Conservation (phyloP, 64 coral and sea anemone species). For the Orbicella faveolata region DNA sequence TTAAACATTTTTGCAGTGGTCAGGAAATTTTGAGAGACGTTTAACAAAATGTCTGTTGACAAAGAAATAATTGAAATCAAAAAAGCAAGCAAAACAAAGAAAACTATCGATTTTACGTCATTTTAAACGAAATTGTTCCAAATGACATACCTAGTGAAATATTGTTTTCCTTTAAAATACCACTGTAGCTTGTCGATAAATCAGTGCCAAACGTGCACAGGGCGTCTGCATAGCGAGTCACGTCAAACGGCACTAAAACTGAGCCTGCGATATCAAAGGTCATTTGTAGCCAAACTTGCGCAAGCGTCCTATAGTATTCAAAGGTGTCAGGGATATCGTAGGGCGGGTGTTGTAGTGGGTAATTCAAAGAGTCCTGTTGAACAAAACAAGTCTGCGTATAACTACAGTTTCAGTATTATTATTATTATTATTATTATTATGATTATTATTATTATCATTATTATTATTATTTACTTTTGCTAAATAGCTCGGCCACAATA, state of each 20-base stretch:
- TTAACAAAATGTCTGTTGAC: neutral
- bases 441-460: no score
- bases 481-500: no score
- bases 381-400: neutral
- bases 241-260: conserved; percentile 37
- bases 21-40: neutral
- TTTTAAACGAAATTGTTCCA: conserved; percentile 9
- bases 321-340: conserved; percentile 23
- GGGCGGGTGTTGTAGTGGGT: conserved; percentile 19
- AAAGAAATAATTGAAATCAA: neutral
- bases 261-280: conserved; percentile 56
- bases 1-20: neutral
- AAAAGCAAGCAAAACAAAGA: neutral
- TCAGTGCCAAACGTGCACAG: conserved; percentile 24
- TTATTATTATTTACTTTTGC: no score
- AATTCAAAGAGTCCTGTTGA: neutral
- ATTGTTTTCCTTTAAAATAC: conserved; percentile 17
- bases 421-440: no score
- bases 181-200: neutral
- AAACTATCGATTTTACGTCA: neutral
- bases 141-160: conserved; percentile 47
- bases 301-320: conserved; percentile 27
- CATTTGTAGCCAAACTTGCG: conserved; percentile 56
- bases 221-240: conserved; percentile 32
- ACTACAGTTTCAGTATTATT: no score